A percentile compares a stretch with the other conserved stretches of the same genome.
Conservation (phyloP, 2,888 invertebrate genomes). For the Griposia aprilina region DNA sequence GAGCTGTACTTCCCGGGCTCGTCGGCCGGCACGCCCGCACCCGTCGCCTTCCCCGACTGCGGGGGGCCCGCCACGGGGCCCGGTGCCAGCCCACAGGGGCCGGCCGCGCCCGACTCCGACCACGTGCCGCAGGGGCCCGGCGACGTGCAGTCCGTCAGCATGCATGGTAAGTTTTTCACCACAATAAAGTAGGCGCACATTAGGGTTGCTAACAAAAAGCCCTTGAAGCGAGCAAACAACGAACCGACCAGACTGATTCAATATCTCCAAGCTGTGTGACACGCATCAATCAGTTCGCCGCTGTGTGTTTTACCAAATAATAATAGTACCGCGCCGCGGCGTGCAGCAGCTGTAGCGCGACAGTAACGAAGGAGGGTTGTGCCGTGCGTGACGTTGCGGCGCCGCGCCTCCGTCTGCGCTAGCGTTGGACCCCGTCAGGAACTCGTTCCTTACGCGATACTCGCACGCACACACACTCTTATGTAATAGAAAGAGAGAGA, state of each 20-base stretch:
- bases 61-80: conserved; percentile 45
- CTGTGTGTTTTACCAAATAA: neutral
- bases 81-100: conserved; percentile 24
- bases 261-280: too few species aligned
- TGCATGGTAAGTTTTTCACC: conserved; percentile 30
- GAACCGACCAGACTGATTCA: too few species aligned
- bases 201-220: neutral
- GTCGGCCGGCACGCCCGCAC: conserved; percentile 73
- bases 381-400: too few species aligned
- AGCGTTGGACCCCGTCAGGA: too few species aligned
- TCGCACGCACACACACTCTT: too few species aligned
- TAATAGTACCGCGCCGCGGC: too few species aligned
- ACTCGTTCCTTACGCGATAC: too few species aligned
- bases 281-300: too few species aligned
- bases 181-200: neutral
- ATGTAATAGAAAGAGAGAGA: too few species aligned
- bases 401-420: too few species aligned
- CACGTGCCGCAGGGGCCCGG: conserved; percentile 72
- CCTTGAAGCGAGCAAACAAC: neutral
- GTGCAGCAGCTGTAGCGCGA: too few species aligned
- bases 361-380: too few species aligned
- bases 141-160: conserved; percentile 20
- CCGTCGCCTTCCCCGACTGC: conserved; percentile 60
- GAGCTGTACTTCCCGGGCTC: conserved; percentile 92
- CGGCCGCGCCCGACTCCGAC: conserved; percentile 62